A percentile compares a stretch with the other conserved stretches of the same genome.
Evolutionary conservation across 2,797 vertebrate species (phyloP).

Genomic region (Carapus acus): DNA sequence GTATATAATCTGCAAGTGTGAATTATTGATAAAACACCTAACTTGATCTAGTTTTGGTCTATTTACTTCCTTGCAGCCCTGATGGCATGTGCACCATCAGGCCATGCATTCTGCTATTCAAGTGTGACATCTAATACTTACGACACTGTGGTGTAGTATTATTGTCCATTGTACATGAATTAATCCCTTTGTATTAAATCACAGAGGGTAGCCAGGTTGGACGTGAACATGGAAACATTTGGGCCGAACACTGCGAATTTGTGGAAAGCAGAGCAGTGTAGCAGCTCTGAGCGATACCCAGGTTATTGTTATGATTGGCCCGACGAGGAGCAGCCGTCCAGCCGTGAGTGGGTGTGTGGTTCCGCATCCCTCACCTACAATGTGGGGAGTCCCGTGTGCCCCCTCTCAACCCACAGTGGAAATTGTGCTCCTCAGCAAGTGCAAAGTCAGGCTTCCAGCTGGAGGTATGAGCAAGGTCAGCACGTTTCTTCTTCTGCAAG

Average conservation of each 20-base stretch:
- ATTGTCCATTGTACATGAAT: constrained; percentile 7
- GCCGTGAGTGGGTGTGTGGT: constrained; percentile 53
- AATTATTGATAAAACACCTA: no score
- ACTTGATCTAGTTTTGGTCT: no score
- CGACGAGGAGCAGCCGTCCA: constrained; percentile 43
- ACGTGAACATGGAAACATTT: constrained; percentile 52
- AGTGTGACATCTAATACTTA: neutral
- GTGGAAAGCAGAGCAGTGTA: constrained; percentile 48
- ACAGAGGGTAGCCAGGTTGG: constrained; percentile 14
- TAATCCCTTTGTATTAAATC: constrained; percentile 22
- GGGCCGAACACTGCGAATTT: constrained; percentile 40
- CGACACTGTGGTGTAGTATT: constrained; percentile 5
- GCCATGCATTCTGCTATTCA: neutral
- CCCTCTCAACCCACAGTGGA: constrained; percentile 56
- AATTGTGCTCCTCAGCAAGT: constrained; percentile 38
- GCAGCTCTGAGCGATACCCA: constrained; percentile 29
- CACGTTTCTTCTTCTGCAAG: constrained; percentile 39
- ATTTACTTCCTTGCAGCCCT: no score
- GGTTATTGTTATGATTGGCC: constrained; percentile 70
- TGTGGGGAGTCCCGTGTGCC: constrained; percentile 68
- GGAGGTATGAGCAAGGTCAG: constrained; percentile 50
- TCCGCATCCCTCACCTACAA: constrained; percentile 49
- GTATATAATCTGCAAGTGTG: no score
- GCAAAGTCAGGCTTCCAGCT: constrained; percentile 51
- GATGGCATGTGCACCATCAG: no score